Conservation (phyloP, 53 echinoderm and acorn worm genomes). For the Henricia sp. region DNA sequence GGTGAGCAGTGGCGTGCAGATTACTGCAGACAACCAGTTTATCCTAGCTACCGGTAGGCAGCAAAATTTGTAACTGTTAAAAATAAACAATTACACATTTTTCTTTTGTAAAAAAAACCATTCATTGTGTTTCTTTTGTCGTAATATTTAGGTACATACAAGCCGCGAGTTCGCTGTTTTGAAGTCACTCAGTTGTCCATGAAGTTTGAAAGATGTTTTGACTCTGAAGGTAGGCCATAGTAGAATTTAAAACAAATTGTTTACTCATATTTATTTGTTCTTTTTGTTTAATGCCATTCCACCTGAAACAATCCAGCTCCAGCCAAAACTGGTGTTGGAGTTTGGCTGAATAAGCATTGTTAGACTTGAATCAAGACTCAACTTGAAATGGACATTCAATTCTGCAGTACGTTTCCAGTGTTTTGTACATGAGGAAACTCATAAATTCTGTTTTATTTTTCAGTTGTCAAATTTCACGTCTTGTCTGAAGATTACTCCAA, state of each 20-base stretch:
- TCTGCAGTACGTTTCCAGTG: too few relatives aligned
- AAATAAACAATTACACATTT: neutral
- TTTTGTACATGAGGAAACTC: too few relatives aligned
- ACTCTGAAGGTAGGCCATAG: constrained; percentile 84
- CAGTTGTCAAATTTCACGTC: constrained; percentile 91
- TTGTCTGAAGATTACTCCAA: constrained; percentile 95
- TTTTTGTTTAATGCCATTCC: neutral
- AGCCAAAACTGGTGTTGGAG: too few relatives aligned
- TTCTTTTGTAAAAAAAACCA: neutral
- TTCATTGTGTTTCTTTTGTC: neutral
- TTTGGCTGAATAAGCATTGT: too few relatives aligned
- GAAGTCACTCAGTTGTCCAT: constrained; percentile 92
- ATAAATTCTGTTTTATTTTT: constrained; percentile 26
- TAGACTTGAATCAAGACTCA: too few relatives aligned
- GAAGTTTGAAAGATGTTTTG: constrained; percentile 98
- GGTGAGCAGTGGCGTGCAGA: constrained; percentile 77
- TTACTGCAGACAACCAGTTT: constrained; percentile 90
- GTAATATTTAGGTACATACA: constrained; percentile 78
- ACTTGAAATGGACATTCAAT: too few relatives aligned
- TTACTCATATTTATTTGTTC: too few relatives aligned
- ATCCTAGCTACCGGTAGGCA: constrained; percentile 85
- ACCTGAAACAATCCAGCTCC: neutral
- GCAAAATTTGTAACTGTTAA: neutral
- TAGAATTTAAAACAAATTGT: neutral
- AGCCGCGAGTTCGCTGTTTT: constrained; percentile 90